Evolutionary conservation across 1,140 invertebrate species (phyloP).

Genomic region (Chymomyza costata): DNA sequence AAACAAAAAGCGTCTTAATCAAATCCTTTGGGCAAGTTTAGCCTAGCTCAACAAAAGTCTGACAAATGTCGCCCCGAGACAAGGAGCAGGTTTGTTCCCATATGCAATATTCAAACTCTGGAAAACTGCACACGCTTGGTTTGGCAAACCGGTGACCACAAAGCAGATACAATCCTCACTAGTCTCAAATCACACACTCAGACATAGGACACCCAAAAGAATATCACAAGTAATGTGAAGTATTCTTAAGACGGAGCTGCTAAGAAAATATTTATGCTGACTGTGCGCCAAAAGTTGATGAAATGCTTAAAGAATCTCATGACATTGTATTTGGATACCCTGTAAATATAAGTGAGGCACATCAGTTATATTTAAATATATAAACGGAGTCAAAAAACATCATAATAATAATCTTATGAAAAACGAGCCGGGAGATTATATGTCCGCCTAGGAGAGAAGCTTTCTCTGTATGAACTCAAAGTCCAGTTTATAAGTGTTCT

Average conservation of each 20-base stretch:
- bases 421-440: too few relatives aligned
- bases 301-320: constrained; percentile 39
- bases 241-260: constrained; percentile 30
- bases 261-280: constrained; percentile 69
- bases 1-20: constrained; percentile 56
- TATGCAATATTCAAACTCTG: constrained; percentile 40
- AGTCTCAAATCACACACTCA: too few relatives aligned
- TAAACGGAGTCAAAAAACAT: too few relatives aligned
- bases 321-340: constrained; percentile 5
- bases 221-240: constrained; percentile 37
- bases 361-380: too few relatives aligned
- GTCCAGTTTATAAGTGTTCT: too few relatives aligned
- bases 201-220: too few relatives aligned
- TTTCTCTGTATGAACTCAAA: too few relatives aligned
- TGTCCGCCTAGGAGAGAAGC: too few relatives aligned
- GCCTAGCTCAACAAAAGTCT: constrained; percentile 38
- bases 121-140: constrained; percentile 28
- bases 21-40: constrained; percentile 57
- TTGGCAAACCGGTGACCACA: constrained; percentile 42
- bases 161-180: constrained; percentile 2
- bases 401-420: too few relatives aligned
- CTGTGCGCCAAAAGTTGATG: constrained; percentile 47
- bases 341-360: too few relatives aligned
- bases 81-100: constrained; percentile 26
- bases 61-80: constrained; percentile 54